phyloP scores from a whole-genome alignment of 2,888 invertebrate genomes.

The Lasioglossum marginatum region DNA sequence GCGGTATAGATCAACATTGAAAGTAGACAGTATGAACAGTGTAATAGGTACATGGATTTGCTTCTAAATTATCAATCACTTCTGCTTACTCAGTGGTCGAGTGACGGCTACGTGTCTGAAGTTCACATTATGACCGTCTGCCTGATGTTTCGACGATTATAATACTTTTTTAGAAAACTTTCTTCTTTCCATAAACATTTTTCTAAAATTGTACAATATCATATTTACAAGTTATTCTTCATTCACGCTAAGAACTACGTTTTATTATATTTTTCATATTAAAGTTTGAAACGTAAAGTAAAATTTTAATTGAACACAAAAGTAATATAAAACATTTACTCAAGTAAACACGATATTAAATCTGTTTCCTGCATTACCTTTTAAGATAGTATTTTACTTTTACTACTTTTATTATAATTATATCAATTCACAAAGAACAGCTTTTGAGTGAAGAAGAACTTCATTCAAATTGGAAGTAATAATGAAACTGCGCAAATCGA shows the following conservation, averaged over 20 bases:
- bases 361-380: too few species aligned
- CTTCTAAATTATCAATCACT: background rate
- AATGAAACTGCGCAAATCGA: too few species aligned
- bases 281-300: background rate
- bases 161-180: background rate
- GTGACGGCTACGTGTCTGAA: background rate
- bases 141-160: background rate
- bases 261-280: too few species aligned
- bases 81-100: background rate
- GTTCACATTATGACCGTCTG: background rate
- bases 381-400: too few species aligned
- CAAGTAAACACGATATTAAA: too few species aligned
- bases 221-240: background rate
- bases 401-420: too few species aligned
- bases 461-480: too few species aligned
- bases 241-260: background rate
- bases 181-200: background rate
- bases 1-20: background rate
- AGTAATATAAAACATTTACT: too few species aligned
- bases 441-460: too few species aligned
- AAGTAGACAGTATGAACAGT: background rate
- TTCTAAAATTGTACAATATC: background rate
- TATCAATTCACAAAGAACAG: too few species aligned
- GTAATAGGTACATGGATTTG: background rate
- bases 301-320: background rate